These are phyloP conservation scores for Brachyhypopomus occidentalis DNA, from an alignment of 2,113 vertebrate genomes.

Conservation along the genomic window DNA sequence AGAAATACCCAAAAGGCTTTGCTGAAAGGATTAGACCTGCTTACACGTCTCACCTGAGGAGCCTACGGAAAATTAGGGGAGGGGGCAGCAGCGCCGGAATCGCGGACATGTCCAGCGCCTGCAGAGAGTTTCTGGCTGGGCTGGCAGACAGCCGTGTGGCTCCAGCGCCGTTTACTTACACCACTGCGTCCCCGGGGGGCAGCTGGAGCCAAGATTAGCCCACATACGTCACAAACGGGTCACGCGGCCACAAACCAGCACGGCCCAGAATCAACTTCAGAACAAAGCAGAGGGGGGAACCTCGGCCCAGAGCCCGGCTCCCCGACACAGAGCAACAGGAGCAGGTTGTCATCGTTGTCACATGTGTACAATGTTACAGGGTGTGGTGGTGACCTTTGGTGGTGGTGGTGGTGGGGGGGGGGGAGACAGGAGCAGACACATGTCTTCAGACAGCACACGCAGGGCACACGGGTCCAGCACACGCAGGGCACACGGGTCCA, in stretches of 20 bases:
- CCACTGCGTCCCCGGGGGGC: constrained; percentile 64
- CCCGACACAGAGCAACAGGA: constrained; percentile 6
- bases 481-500: no score
- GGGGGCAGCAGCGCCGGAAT: not conserved
- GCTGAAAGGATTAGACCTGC: constrained; percentile 5
- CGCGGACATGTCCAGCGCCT: not conserved
- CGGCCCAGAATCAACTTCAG: constrained; percentile 6
- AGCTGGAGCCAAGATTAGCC: constrained; percentile 74
- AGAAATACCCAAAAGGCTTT: constrained; percentile 2
- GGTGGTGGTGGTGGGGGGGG: not conserved
- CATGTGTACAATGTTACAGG: constrained; percentile 4
- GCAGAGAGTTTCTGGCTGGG: no score
- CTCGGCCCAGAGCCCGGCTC: not conserved
- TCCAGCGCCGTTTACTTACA: constrained; percentile 54
- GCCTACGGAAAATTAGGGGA: not conserved
- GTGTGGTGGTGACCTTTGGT: not conserved
- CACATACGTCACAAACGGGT: constrained; percentile 61
- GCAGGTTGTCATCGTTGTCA: constrained; percentile 10
- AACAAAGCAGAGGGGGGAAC: constrained; percentile 34
- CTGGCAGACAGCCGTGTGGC: no score
- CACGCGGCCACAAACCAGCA: constrained; percentile 36
- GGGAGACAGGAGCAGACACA: not conserved
- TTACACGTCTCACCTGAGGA: not conserved
- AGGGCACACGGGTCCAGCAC: no score
- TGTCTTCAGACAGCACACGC: not conserved